Percentiles rank a stretch among this genome's conserved stretches.
Conservation (phyloP, 1,140 invertebrate genomes). For the Sweltsa coloradensis region DNA sequence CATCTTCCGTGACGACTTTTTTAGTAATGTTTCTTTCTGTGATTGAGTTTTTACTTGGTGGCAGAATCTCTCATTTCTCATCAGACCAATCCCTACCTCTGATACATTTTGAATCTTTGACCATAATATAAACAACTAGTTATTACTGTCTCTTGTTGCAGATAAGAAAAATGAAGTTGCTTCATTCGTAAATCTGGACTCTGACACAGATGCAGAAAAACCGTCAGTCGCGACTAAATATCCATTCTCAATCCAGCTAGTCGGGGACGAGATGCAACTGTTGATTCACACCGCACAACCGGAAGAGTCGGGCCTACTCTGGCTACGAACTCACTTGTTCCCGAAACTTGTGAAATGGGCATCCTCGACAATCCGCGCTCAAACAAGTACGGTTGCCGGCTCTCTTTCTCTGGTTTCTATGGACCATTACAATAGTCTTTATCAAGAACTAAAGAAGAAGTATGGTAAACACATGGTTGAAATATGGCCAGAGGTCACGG, state of each 20-base stretch:
- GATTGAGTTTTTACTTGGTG: too few relatives aligned
- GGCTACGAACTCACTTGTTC: slow-evolving; percentile 33
- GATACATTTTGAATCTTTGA: too few relatives aligned
- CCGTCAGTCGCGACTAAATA: background rate
- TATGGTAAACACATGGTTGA: slow-evolving; percentile 61
- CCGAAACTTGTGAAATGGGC: slow-evolving; percentile 56
- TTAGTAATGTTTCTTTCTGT: too few relatives aligned
- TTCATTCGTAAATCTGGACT: background rate
- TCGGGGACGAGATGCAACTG: background rate
- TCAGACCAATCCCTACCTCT: too few relatives aligned
- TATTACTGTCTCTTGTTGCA: background rate
- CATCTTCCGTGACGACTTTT: too few relatives aligned
- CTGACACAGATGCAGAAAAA: background rate
- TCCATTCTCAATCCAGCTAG: background rate
- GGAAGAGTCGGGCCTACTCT: slow-evolving; percentile 13
- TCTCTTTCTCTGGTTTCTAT: slow-evolving; percentile 55
- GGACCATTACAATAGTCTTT: slow-evolving; percentile 57
- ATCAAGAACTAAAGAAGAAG: slow-evolving; percentile 64
- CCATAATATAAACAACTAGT: background rate
- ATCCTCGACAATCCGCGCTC: slow-evolving; percentile 17
- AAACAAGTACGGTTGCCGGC: slow-evolving; percentile 26
- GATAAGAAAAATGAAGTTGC: background rate
- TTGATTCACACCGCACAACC: background rate
- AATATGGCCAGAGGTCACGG: slow-evolving; percentile 83
- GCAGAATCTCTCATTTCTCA: too few relatives aligned